A percentile compares a stretch with the other conserved stretches of the same genome.
phyloP scores from a whole-genome alignment of 2,113 vertebrate genomes.

The Sakesphorus luctuosus region DNA sequence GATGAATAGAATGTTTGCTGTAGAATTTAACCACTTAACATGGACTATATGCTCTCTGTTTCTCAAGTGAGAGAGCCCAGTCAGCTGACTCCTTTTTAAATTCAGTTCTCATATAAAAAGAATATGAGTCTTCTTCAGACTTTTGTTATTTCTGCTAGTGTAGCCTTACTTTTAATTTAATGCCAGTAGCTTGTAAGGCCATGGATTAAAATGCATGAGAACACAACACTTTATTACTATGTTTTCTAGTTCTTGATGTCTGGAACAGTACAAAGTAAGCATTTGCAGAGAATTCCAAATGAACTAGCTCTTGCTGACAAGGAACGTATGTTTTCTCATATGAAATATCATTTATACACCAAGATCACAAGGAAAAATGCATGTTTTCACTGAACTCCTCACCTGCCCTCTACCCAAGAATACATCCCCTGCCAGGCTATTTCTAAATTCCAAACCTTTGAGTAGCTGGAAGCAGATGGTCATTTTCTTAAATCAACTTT shows the following conservation, averaged over 20 bases:
- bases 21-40: constrained; percentile 11
- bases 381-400: constrained; percentile 19
- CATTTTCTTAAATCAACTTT: not conserved
- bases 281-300: constrained; percentile 8
- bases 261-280: not conserved
- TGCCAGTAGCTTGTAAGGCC: not conserved
- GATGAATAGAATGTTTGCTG: not conserved
- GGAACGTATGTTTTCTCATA: not conserved
- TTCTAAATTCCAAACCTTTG: constrained; percentile 35
- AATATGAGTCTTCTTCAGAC: constrained; percentile 20
- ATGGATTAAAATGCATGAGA: constrained; percentile 20
- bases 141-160: constrained; percentile 19
- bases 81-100: not conserved
- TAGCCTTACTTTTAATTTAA: constrained; percentile 46
- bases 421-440: not conserved
- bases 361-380: constrained; percentile 25
- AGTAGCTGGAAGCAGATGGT: constrained; percentile 2
- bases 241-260: constrained; percentile 2
- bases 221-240: not conserved
- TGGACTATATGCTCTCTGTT: not conserved
- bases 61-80: not conserved
- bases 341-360: not conserved
- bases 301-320: not conserved
- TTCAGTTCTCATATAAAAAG: constrained; percentile 17
- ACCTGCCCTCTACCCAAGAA: constrained; percentile 8